Percentiles rank a stretch among this genome's conserved stretches.
phyloP scores from a whole-genome alignment of 2,113 vertebrate genomes.

The Sylvietta virens region DNA sequence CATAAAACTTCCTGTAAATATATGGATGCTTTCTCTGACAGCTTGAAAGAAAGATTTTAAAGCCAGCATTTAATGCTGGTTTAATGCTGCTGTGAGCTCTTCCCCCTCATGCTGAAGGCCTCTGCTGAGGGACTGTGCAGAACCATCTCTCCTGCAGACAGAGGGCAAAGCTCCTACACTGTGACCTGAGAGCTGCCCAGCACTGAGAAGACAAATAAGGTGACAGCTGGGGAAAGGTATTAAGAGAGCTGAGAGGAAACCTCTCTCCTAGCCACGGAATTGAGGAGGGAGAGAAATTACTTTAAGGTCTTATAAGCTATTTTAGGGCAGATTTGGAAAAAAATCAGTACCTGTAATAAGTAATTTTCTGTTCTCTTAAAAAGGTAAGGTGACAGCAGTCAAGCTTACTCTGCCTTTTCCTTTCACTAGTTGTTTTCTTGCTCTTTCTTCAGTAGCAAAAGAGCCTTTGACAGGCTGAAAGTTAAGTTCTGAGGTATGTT shows the following conservation, averaged over 20 bases:
- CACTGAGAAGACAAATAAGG: background rate
- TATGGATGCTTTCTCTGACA: background rate
- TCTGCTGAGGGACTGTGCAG: background rate
- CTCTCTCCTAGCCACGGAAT: background rate
- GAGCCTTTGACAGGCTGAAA: background rate
- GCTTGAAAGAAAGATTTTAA: background rate
- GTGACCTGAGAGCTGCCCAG: background rate
- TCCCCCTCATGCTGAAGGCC: accelerated
- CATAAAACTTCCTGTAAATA: background rate
- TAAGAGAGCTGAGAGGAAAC: background rate
- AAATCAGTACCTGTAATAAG: background rate
- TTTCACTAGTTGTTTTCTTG: background rate
- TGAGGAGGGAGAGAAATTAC: background rate
- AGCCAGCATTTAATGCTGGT: background rate
- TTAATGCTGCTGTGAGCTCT: background rate
- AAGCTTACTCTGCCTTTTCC: background rate
- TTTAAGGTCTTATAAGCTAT: background rate
- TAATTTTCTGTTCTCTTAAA: background rate
- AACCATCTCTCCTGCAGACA: background rate
- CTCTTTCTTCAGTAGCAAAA: background rate
- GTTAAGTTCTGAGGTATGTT: background rate
- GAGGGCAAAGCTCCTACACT: background rate
- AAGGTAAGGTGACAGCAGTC: background rate
- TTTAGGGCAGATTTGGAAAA: background rate
- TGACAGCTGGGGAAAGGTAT: background rate